phyloP scores from a whole-genome alignment of 2,888 invertebrate genomes.

The Portevinia maculata region DNA sequence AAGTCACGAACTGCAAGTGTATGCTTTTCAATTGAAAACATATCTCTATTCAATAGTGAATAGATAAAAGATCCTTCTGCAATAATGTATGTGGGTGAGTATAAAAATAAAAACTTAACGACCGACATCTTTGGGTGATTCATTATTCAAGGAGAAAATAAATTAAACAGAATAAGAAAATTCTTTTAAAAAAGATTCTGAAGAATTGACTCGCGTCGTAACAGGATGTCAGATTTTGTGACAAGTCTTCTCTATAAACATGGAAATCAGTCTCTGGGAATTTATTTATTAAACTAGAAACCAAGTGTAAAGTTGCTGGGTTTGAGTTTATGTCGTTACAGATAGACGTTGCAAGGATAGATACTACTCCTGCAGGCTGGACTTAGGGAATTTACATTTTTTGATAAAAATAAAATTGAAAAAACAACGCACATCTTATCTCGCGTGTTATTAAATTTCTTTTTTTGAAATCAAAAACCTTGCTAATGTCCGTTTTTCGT shows the following conservation, averaged over 20 bases:
- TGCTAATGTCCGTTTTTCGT: neutral
- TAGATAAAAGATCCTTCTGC: neutral
- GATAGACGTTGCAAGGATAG: slow-evolving; percentile 2
- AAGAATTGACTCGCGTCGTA: slow-evolving; percentile 44
- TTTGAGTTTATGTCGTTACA: slow-evolving; percentile 3
- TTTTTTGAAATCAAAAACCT: neutral
- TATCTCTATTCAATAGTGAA: neutral
- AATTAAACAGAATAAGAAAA: slow-evolving; percentile 39
- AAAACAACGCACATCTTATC: neutral
- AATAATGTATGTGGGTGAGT: too few relatives aligned
- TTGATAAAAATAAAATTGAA: neutral
- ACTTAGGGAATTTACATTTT: slow-evolving; percentile 25
- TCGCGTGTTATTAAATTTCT: neutral
- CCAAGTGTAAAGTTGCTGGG: slow-evolving; percentile 3
- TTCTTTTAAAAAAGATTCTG: neutral
- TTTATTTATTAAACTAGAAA: slow-evolving; percentile 33
- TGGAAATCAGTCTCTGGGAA: slow-evolving; percentile 58
- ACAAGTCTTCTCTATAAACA: slow-evolving; percentile 39
- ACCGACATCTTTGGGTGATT: slow-evolving; percentile 37
- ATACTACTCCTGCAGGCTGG: neutral
- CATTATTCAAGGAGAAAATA: slow-evolving; percentile 58
- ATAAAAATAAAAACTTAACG: slow-evolving; percentile 1
- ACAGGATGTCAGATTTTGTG: slow-evolving; percentile 36
- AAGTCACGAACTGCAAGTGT: neutral
- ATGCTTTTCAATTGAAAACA: neutral